Percentiles rank a stretch among this genome's conserved stretches.
Evolutionary conservation across 2,797 vertebrate genomes (phyloP).

Genomic region (Lepilemur ruficaudatus): DNA sequence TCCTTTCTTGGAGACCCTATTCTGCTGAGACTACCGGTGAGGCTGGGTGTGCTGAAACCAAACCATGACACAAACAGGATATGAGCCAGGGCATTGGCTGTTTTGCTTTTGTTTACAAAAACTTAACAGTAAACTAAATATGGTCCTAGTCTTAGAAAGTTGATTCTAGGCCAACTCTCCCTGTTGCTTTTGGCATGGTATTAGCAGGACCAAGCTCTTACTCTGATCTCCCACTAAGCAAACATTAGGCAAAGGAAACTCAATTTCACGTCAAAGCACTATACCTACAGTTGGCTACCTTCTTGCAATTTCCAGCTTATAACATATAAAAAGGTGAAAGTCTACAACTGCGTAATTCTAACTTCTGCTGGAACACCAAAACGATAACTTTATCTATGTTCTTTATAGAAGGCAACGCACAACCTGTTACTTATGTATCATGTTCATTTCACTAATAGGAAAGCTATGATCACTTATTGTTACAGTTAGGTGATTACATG

Average conservation of each 20-base stretch:
- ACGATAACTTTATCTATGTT: not conserved
- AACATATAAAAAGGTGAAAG: not conserved
- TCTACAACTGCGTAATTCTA: not conserved
- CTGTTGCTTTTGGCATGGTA: not conserved
- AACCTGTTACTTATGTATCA: not conserved
- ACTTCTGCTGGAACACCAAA: not conserved
- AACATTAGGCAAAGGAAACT: not conserved
- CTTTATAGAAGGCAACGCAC: not conserved
- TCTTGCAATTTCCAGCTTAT: not conserved
- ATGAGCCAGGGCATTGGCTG: not conserved
- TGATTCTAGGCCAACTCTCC: not conserved
- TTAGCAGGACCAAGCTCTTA: not conserved
- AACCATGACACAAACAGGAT: not conserved
- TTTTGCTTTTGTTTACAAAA: constrained; percentile 8
- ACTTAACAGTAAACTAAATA: not conserved
- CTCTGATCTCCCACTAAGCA: not conserved
- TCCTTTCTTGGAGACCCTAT: not conserved
- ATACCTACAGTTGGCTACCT: not conserved
- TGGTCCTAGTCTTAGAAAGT: not conserved
- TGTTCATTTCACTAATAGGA: not conserved
- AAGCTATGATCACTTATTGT: not conserved
- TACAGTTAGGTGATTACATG: not conserved
- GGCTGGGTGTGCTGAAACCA: not conserved
- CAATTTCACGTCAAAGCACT: not conserved
- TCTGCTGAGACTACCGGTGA: not conserved